phyloP scores from a whole-genome alignment of 2,888 invertebrate species.

The Xestia xanthographa region DNA sequence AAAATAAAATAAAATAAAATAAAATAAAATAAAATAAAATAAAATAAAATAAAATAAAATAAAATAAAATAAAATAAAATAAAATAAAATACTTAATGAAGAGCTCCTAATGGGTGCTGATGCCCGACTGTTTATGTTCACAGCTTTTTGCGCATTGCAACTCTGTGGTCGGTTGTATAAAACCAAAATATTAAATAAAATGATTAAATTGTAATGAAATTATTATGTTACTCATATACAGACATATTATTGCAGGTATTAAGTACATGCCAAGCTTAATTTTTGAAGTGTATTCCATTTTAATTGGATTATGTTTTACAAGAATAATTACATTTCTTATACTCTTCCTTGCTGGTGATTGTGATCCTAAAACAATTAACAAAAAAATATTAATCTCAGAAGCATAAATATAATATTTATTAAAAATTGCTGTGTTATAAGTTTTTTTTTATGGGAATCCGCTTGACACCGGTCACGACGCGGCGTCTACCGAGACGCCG shows the following conservation, averaged over 20 bases:
- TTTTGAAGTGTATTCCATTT: conserved; percentile 39
- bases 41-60: too few species aligned
- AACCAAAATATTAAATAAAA: conserved; percentile 13
- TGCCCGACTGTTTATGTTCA: background rate
- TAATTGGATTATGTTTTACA: conserved; percentile 35
- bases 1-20: too few species aligned
- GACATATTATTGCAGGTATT: conserved; percentile 50
- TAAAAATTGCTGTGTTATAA: background rate
- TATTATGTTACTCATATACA: conserved; percentile 44
- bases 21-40: too few species aligned
- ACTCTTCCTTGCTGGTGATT: conserved; percentile 6
- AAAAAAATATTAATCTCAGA: background rate
- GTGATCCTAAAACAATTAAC: conserved; percentile 47
- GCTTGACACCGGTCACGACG: too few species aligned
- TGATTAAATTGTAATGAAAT: conserved; percentile 41
- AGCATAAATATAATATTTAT: background rate
- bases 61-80: too few species aligned
- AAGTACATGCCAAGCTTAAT: conserved; percentile 46
- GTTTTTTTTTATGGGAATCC: background rate
- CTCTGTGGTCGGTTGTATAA: background rate
- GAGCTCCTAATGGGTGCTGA: background rate
- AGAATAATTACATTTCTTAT: conserved; percentile 39
- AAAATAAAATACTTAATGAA: background rate
- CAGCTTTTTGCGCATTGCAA: background rate
- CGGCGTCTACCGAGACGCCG: background rate